Evolutionary conservation across 2,888 invertebrate genomes (phyloP), one percentile per base, ranked within the genome.

Genomic region (Agonopterix arenella): DNA sequence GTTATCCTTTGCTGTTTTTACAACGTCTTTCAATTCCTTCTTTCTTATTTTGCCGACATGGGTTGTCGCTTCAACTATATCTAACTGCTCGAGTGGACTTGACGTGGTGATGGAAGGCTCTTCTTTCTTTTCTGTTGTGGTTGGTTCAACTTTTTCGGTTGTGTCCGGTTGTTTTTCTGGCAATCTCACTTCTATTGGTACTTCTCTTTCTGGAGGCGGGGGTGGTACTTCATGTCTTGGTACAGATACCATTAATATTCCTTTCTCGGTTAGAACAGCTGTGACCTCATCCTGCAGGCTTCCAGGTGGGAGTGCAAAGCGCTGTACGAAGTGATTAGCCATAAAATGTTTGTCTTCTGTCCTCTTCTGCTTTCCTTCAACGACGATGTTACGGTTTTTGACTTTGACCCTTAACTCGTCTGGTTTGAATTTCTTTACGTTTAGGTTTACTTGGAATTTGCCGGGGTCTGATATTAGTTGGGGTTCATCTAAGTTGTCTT

Each of bases 11-110:
- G 75, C 57, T 2, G 73, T 72, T 58, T 86, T 85, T 2, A 73
- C 72, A 2, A 75, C 73, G 1, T 70, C 72, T 50, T 88, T 89
- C 13, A 89, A 59, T 16, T 88, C 89, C 64, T 89, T 89, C 69
- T 89, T 89, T 48, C 86, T 72, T n/a, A 84, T 88, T 60, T 88
- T 89, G 0, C 89, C 86, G 1, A 78, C 71, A 52, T 85, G 81
- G 0, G 84, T 82, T 2, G 85, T 84, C 1, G 81, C 80, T 57
- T 84, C 85, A 8, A 72, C 66, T 10, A 70, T 41, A 9, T 82
- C 83, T 9, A 79, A 49, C 50, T 80, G 76, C 37, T 81, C 81
- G 0, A 81, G 52, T 0, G 83, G 75, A 1, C 70, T 63, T 7
- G 43, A 8, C 2, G 47, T 11, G 11, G 11, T n/a, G 40, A n/a